phyloP scores from a whole-genome alignment of 1,140 invertebrate genomes.

The Wasmannia auropunctata region DNA sequence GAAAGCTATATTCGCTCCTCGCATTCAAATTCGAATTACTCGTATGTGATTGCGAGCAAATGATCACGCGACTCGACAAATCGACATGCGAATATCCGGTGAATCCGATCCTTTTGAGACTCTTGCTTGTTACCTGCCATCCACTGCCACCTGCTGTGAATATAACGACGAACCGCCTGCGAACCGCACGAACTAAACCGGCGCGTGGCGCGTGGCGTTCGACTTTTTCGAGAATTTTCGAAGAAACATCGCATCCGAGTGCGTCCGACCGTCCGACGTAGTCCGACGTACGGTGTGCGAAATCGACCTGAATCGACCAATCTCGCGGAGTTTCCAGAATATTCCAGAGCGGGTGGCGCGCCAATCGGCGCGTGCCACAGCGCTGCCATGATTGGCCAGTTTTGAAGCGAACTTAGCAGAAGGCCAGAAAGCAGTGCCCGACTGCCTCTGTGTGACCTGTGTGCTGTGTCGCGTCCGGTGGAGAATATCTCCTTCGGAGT shows the following conservation, averaged over 20 bases:
- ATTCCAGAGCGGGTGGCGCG: slow-evolving; percentile 74
- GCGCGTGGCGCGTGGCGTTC: background rate
- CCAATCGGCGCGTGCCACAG: slow-evolving; percentile 50
- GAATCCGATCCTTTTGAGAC: too few relatives aligned
- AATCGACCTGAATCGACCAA: slow-evolving; percentile 33
- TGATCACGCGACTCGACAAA: too few relatives aligned
- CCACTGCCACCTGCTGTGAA: too few relatives aligned
- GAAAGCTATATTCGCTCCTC: too few relatives aligned
- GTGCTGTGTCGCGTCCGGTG: slow-evolving; percentile 21
- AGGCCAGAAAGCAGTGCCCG: slow-evolving; percentile 74
- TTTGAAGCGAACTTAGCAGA: slow-evolving; percentile 76
- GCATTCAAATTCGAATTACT: too few relatives aligned
- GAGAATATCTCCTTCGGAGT: slow-evolving; percentile 37
- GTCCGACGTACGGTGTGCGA: background rate
- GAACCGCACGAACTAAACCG: background rate
- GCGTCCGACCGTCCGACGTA: too few relatives aligned
- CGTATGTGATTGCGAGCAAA: too few relatives aligned
- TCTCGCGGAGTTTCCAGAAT: slow-evolving; percentile 79
- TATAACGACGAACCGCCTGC: too few relatives aligned
- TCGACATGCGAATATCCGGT: too few relatives aligned
- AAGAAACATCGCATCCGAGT: slow-evolving; percentile 24
- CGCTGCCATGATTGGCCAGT: slow-evolving; percentile 76
- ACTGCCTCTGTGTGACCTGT: too few relatives aligned
- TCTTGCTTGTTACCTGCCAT: too few relatives aligned
- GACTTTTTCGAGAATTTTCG: slow-evolving; percentile 52